Evolutionary conservation across 2,888 invertebrate species (phyloP).

Genomic region (Balanococcus diminutus): DNA sequence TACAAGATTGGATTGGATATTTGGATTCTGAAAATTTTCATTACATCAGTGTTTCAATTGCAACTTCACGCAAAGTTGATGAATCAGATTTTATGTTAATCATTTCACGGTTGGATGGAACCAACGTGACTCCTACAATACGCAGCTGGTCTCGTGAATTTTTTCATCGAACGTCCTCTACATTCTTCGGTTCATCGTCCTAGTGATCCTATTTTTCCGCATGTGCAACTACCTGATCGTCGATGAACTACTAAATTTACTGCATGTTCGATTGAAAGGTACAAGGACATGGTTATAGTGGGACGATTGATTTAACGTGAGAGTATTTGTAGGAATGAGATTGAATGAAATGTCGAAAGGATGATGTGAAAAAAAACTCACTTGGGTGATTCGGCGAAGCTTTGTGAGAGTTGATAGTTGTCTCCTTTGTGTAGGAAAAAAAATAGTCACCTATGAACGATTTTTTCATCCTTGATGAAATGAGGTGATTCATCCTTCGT

Average conservation of each 20-base stretch:
- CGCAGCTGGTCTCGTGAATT: conserved; percentile 8
- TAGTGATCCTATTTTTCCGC: conserved; percentile 41
- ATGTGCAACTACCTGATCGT: neutral
- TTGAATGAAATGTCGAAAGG: neutral
- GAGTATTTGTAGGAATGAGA: neutral
- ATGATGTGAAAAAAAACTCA: neutral
- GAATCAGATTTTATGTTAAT: conserved; percentile 33
- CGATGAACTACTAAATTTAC: conserved; percentile 26
- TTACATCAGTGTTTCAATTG: neutral
- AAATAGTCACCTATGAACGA: no score
- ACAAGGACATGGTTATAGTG: neutral
- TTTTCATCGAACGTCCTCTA: neutral
- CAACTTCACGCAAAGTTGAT: neutral
- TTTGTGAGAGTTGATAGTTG: no score
- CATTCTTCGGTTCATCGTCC: conserved; percentile 29
- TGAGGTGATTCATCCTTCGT: no score
- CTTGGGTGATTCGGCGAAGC: neutral
- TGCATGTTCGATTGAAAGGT: neutral
- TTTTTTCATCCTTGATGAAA: no score
- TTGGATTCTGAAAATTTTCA: neutral
- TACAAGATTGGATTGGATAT: no score
- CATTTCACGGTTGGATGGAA: neutral
- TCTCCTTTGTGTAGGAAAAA: no score
- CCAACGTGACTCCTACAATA: conserved; percentile 32
- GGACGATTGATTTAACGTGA: neutral